phyloP scores from a whole-genome alignment of 2,113 vertebrate species.

The Paraplagusia blochii region DNA sequence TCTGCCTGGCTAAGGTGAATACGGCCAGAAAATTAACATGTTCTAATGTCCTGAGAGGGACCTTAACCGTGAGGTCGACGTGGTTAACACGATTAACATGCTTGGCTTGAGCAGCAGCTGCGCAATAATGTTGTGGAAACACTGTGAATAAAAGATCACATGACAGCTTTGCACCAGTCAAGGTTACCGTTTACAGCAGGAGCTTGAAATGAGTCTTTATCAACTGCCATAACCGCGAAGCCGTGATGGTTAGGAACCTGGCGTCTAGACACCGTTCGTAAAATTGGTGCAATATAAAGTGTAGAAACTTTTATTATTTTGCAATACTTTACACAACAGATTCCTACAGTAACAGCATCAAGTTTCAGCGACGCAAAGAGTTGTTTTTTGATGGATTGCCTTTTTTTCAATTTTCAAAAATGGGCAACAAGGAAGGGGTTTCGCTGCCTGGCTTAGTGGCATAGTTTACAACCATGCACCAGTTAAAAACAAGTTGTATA shows the following conservation, averaged over 20 bases:
- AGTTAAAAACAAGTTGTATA: too few species aligned
- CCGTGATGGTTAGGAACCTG: background rate
- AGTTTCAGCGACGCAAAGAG: too few species aligned
- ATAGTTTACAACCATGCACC: too few species aligned
- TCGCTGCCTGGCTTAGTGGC: too few species aligned
- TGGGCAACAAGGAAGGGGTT: too few species aligned
- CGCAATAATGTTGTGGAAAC: slow-evolving; percentile 47
- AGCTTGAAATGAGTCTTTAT: background rate
- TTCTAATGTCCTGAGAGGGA: slow-evolving; percentile 39
- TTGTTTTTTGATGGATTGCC: too few species aligned
- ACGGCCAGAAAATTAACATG: slow-evolving; percentile 50
- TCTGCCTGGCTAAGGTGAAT: slow-evolving; percentile 40
- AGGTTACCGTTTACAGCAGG: slow-evolving; percentile 20
- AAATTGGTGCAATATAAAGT: too few species aligned
- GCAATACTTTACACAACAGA: too few species aligned
- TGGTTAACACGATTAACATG: slow-evolving; percentile 47
- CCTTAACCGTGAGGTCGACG: slow-evolving; percentile 41
- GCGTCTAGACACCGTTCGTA: background rate
- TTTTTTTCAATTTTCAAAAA: too few species aligned
- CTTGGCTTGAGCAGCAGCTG: slow-evolving; percentile 47
- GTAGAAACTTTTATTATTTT: too few species aligned
- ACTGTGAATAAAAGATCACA: slow-evolving; percentile 42
- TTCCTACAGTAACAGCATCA: too few species aligned
- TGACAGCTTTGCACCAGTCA: slow-evolving; percentile 32
- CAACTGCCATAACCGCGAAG: background rate